Conservation (phyloP, 1,140 invertebrate genomes). For the Hycleus phaleratus region DNA sequence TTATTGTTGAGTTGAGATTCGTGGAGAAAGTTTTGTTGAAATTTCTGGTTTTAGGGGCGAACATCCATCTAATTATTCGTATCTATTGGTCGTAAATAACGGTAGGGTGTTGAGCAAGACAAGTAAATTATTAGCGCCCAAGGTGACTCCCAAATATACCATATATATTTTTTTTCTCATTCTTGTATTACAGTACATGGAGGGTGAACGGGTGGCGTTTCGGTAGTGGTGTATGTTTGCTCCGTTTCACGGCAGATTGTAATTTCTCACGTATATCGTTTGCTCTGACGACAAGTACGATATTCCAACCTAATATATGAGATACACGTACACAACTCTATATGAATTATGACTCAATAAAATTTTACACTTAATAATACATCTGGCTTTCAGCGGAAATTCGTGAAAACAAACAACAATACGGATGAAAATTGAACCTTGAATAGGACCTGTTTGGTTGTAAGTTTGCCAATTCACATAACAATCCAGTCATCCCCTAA, state of each 20-base stretch:
- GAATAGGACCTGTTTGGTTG: too few relatives aligned
- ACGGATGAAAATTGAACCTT: too few relatives aligned
- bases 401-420: too few relatives aligned
- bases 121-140: conserved; percentile 13
- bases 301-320: conserved; percentile 22
- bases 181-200: neutral
- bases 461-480: too few relatives aligned
- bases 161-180: neutral
- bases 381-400: neutral
- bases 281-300: conserved; percentile 21
- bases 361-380: conserved; percentile 22
- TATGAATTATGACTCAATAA: conserved; percentile 25
- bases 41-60: too few relatives aligned
- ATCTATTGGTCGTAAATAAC: conserved; percentile 13
- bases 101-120: conserved; percentile 9
- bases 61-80: conserved; percentile 6
- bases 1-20: too few relatives aligned
- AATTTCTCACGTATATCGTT: conserved; percentile 26
- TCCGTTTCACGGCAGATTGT: conserved; percentile 17
- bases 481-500: too few relatives aligned
- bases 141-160: conserved; percentile 9
- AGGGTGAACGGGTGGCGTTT: too few relatives aligned
- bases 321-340: conserved; percentile 13
- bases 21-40: too few relatives aligned
- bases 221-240: conserved; percentile 6